Conservation (phyloP, 2,888 invertebrate genomes). For the Noctua janthe region DNA sequence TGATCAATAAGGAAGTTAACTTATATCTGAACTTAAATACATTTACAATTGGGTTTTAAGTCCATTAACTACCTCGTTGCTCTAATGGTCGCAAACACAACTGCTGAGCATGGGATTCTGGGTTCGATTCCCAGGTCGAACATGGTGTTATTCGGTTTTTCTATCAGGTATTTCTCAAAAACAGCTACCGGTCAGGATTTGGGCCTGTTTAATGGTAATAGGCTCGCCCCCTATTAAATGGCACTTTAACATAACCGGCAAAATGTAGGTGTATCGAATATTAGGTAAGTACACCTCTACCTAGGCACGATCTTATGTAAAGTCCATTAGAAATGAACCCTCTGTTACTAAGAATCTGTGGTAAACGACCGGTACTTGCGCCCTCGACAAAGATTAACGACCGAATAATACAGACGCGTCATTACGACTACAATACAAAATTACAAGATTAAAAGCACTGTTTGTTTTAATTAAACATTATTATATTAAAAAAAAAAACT, state of each 20-base stretch:
- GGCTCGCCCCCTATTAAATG: neutral
- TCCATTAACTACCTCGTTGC: constrained; percentile 17
- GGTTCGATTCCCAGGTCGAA: neutral
- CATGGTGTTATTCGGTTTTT: neutral
- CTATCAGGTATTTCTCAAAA: no score
- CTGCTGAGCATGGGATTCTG: neutral
- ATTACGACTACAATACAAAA: constrained; percentile 57
- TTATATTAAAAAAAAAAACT: constrained; percentile 3
- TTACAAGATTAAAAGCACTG: constrained; percentile 51
- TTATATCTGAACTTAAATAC: constrained; percentile 63
- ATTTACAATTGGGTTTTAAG: constrained; percentile 68
- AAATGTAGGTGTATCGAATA: neutral
- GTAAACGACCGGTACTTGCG: constrained; percentile 71
- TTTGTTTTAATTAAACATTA: constrained; percentile 54
- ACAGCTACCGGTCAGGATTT: neutral
- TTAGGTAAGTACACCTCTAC: neutral
- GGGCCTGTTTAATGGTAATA: neutral
- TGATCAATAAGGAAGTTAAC: constrained; percentile 45
- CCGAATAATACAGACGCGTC: constrained; percentile 69
- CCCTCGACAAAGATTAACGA: constrained; percentile 75
- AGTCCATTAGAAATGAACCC: constrained; percentile 70
- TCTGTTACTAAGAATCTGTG: constrained; percentile 71
- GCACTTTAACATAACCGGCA: neutral
- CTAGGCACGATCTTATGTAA: neutral
- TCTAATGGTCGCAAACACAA: neutral